Evolutionary conservation across 2,888 invertebrate species (phyloP), one percentile per base, ranked within the genome.

Genomic region (Drosophila aldrichi): DNA sequence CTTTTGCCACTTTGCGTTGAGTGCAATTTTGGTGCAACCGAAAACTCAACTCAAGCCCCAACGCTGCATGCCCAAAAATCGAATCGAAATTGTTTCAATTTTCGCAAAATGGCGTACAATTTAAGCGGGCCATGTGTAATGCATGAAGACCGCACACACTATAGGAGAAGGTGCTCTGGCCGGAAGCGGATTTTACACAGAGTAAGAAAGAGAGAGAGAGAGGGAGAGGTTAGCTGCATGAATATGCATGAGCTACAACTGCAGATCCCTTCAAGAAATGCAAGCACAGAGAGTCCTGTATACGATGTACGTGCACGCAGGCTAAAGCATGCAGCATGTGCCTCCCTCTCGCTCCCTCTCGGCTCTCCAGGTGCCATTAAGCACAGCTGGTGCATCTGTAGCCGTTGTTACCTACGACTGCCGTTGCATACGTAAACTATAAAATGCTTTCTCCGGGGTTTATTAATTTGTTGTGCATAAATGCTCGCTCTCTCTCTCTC

Each of bases 41-140:
- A 44, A 51, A 63, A 60, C 73, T 38, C 58, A 43, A 63, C 48
- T 54, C 58, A 38, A 59, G 54, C 54, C 52, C 38, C 46, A 49
- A 46, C 57, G 48, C 25, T 40, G 55, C 58, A 58, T 48, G 74
- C 44, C 72, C 68, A 60, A 77, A 87, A 77, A 79, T 81, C 79
- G 74, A 82, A 85, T 82, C 59, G 74, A 82, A 88, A 86, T 81
- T 85, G 88, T 88, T 86, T 86, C 85, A 88, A 86, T 88, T 86
- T 85, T 69, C 88, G 64, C 51, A 70, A 76, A 85, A 77, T 72
- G 82, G 75, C 55, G 68, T 67, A 79, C 70, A 79, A 74, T 73
- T 80, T 69, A 70, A 71, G 57, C 52, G 58, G 67, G 72, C 66
- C 60, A 70, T 85, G 70, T 44, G 66, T 69, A 76, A 78, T 75